These are phyloP conservation scores for Vanessa atalanta DNA, from an alignment of 1,140 invertebrate species.

Conservation along the genomic window DNA sequence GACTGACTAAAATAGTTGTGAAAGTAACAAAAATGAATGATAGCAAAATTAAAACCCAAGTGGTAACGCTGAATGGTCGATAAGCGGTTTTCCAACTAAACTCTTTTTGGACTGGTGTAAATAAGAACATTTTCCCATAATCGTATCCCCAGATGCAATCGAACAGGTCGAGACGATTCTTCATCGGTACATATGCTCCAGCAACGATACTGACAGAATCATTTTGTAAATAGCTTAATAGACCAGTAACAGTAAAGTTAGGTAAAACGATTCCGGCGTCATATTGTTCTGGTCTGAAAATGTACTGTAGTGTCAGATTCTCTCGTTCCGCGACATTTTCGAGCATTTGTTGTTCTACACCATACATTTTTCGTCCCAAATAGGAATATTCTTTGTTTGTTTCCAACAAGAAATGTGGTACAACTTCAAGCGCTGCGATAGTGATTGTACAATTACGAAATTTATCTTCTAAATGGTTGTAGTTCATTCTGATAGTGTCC, in stretches of 20 bases:
- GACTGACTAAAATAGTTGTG: slow-evolving; percentile 22
- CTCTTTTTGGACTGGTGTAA: slow-evolving; percentile 41
- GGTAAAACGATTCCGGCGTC: slow-evolving; percentile 21
- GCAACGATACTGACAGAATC: slow-evolving; percentile 25
- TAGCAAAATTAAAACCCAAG: slow-evolving; percentile 49
- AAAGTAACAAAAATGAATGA: slow-evolving; percentile 33
- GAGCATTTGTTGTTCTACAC: slow-evolving; percentile 37
- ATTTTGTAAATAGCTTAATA: slow-evolving; percentile 30
- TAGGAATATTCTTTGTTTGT: slow-evolving; percentile 6
- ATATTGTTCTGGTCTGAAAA: not conserved
- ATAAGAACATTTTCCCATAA: slow-evolving; percentile 46
- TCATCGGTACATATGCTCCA: slow-evolving; percentile 26
- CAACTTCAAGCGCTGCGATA: slow-evolving; percentile 28
- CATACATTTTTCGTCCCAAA: slow-evolving; percentile 3
- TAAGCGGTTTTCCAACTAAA: slow-evolving; percentile 54
- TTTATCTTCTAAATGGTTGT: slow-evolving; percentile 12
- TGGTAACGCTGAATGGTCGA: slow-evolving; percentile 43
- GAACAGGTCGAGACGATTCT: slow-evolving; percentile 28
- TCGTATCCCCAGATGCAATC: slow-evolving; percentile 51
- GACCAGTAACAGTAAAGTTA: slow-evolving; percentile 31
- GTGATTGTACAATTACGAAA: slow-evolving; percentile 28
- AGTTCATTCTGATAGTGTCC: slow-evolving; percentile 7
- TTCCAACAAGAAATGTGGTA: slow-evolving; percentile 30
- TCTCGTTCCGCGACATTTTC: slow-evolving; percentile 26
- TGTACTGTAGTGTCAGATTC: slow-evolving; percentile 31